Evolutionary conservation across 1,140 invertebrate genomes (phyloP), one percentile per base, ranked within the genome.

Genomic region (Pachyrhynchus sulphureomaculatus): DNA sequence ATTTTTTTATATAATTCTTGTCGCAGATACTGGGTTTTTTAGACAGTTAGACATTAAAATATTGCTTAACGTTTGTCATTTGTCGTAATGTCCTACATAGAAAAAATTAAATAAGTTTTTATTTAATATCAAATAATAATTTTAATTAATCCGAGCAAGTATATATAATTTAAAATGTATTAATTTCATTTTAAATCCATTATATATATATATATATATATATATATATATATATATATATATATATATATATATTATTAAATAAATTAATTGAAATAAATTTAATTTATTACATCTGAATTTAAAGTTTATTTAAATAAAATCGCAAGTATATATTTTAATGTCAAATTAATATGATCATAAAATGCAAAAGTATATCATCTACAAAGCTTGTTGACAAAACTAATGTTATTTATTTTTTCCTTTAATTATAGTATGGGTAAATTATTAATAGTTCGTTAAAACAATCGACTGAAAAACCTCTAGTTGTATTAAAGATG

Each of bases 361-460:
- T 10, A 29, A 29, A 20, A 2, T 29, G 5, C 24, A 26, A 13
- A 13, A 34, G 12, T 41, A 32, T 57, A 57, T 57, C 34, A 47
- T 44, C 39, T 34, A 47, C 47, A 32, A 9, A 49, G 32, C 47
- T 49, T 49, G 26, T 49, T 49, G 34, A 49, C 47, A 59, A 51
- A 37, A 41, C 45, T 39, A 51, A 49, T 41, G 56, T 53, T 61
- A 47, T 61, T 53, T 53, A 53, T 61, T 49, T 49, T 53, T 53
- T 42, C 41, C 47, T 52, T 41, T 39, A 29, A 12, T 60, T 24
- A 41, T 41, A 44, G 47, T 42, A 47, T 53, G 42, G 34, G 49
- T 61, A 52, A 60, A 41, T 52, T 60, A 53, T 47, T 63, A 23
- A 49, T 59, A 59, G 56, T 59, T 59, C 33, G 26, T 51, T 58